Percentiles rank a stretch among this genome's conserved stretches.
Conservation (phyloP, 37 sponge, comb jelly and placozoan genomes). For the Mnemiopsis leidyi region DNA sequence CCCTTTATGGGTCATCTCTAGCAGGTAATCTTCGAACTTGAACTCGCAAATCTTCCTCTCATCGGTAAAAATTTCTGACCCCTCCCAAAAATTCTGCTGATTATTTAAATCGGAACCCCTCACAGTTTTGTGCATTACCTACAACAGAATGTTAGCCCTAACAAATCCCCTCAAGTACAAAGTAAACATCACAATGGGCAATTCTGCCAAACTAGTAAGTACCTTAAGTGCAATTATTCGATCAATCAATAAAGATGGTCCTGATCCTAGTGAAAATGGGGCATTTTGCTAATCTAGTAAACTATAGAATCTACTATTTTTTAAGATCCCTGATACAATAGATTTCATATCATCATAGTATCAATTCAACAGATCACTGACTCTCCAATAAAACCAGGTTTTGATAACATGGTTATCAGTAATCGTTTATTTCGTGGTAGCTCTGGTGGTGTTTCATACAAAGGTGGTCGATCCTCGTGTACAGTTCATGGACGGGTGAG, state of each 20-base stretch:
- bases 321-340: too few species aligned
- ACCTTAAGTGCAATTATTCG: too few species aligned
- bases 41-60: too few species aligned
- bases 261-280: too few species aligned
- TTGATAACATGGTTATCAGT: neutral
- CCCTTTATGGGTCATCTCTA: neutral
- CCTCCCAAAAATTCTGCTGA: neutral
- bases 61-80: neutral
- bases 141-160: slow-evolving; percentile 29
- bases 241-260: too few species aligned
- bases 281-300: too few species aligned
- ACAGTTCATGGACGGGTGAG: neutral
- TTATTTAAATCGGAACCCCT: neutral
- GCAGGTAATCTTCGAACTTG: neutral
- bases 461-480: neutral
- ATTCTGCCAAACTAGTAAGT: neutral
- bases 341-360: too few species aligned
- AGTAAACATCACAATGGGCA: neutral
- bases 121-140: slow-evolving; percentile 16
- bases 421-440: neutral
- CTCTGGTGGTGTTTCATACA: neutral
- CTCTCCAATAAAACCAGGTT: too few species aligned
- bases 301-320: too few species aligned
- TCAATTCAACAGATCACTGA: too few species aligned
- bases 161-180: neutral